These are phyloP conservation scores for Drosophila pandora DNA, from an alignment of 1,140 invertebrate genomes.

Conservation along the genomic window DNA sequence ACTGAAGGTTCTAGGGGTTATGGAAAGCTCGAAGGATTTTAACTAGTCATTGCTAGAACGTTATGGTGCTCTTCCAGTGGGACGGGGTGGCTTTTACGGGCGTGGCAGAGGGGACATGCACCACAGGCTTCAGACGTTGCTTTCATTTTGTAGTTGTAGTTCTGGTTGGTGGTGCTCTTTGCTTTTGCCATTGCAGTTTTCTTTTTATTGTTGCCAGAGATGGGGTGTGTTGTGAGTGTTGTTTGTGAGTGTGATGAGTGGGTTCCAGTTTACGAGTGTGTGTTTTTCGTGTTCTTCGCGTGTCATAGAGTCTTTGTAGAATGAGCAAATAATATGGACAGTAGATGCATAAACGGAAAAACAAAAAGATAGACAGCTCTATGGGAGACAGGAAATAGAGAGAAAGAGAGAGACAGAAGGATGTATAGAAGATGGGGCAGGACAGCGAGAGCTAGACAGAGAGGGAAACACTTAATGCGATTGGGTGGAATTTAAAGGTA, in stretches of 20 bases:
- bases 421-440: constrained; percentile 32
- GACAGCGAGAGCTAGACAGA: constrained; percentile 50
- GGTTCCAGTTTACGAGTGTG: constrained; percentile 47
- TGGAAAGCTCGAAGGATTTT: neutral
- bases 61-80: constrained; percentile 24
- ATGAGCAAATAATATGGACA: constrained; percentile 37
- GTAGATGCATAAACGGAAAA: constrained; percentile 58
- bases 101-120: constrained; percentile 35
- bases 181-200: constrained; percentile 42
- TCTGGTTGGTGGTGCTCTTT: constrained; percentile 35
- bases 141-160: constrained; percentile 31
- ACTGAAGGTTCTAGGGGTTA: neutral
- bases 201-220: constrained; percentile 43
- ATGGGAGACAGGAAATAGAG: neutral
- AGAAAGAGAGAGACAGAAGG: constrained; percentile 19
- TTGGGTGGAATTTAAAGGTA: constrained; percentile 44
- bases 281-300: constrained; percentile 31
- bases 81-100: neutral
- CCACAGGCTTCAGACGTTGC: constrained; percentile 41
- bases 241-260: constrained; percentile 48
- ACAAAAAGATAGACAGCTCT: constrained; percentile 50
- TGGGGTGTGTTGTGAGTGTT: constrained; percentile 30
- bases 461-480: constrained; percentile 44
- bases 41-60: neutral
- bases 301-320: constrained; percentile 24